A percentile compares a stretch with the other conserved stretches of the same genome.
phyloP scores from a whole-genome alignment of 2,113 vertebrate species.

The Spermophilus dauricus region DNA sequence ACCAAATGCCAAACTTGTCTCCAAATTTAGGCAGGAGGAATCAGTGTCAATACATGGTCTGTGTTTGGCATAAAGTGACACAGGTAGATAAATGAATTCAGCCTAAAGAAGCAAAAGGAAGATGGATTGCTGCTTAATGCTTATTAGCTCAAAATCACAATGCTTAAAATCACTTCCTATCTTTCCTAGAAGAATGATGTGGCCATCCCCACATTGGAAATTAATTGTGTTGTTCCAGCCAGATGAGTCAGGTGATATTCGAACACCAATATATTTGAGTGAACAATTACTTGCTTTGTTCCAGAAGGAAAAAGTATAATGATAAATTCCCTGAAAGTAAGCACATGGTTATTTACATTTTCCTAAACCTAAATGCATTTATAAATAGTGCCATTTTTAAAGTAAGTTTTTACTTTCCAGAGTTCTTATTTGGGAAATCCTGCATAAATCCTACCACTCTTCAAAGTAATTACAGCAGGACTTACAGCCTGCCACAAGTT shows the following conservation, averaged over 20 bases:
- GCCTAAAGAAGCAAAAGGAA: background rate
- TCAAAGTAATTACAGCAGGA: background rate
- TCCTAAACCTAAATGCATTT: background rate
- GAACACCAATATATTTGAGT: background rate
- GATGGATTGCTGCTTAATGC: background rate
- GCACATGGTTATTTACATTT: background rate
- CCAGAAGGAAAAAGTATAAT: background rate
- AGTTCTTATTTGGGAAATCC: background rate
- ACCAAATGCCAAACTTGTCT: background rate
- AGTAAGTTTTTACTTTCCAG: slow-evolving; percentile 24
- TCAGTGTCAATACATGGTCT: background rate
- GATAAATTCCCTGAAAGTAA: background rate
- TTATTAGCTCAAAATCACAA: background rate
- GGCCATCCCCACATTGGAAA: background rate
- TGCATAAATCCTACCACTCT: background rate
- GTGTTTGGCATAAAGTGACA: background rate
- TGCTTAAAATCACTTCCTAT: background rate
- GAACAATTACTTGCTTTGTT: background rate
- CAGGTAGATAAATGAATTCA: background rate
- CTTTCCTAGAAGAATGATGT: background rate
- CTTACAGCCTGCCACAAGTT: background rate
- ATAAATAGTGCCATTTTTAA: slow-evolving; percentile 9
- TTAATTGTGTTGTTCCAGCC: background rate
- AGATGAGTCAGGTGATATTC: background rate
- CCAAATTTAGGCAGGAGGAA: background rate